Base-by-base conservation (phyloP, 1,140 invertebrate genomes). In the Dolichoris vasculosae region DNA sequence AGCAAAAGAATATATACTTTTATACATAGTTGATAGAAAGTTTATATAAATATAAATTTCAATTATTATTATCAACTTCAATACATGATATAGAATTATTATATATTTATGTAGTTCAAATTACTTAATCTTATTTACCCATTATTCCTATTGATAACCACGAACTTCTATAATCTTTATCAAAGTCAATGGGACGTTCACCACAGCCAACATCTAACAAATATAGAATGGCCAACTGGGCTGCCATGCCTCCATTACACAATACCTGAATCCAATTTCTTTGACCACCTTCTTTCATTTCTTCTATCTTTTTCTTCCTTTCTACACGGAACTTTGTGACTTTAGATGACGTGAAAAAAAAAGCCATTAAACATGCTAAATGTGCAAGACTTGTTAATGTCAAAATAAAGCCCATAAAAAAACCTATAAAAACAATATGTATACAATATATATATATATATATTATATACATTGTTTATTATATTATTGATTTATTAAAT, bases 211-310 rank as follows among this genome's bases (percentile, higher is more conserved):
- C 94, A 92, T 98, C 97, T 76, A 98, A 92, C 83, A 98, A 92
- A 89, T 98, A 98, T 4, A 98, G 92, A 59, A 98, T 87, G 0
- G 96, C 96, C 63, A 98, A 92, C 88, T 97, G 95, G 9, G 96
- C 94, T 26, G 97, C 97, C 94, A 98, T 96, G 17, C 97, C 97
- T 15, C 96, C 96, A 94, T 98, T 99, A 91, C 97, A 98, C 0
- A 98, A 89, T 8, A 98, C 97, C 92, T 98, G 98, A 13, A 98
- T 93, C 97, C 97, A 98, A 92, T 97, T 97, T 87, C 98, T 94
- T 90, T 98, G 96, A 0, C 97, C 97, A 88, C 96, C 97, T 94
- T 97, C 96, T 92, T 97, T 97, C 88, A 96, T 97, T 88, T 97
- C 96, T 91, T 98, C 97, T 78, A 98, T 90, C 88, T 96, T 96